Evolutionary conservation across 2,797 vertebrate species (phyloP), one percentile per base, ranked within the genome.

Genomic region (Melanotaenia maccullochi): DNA sequence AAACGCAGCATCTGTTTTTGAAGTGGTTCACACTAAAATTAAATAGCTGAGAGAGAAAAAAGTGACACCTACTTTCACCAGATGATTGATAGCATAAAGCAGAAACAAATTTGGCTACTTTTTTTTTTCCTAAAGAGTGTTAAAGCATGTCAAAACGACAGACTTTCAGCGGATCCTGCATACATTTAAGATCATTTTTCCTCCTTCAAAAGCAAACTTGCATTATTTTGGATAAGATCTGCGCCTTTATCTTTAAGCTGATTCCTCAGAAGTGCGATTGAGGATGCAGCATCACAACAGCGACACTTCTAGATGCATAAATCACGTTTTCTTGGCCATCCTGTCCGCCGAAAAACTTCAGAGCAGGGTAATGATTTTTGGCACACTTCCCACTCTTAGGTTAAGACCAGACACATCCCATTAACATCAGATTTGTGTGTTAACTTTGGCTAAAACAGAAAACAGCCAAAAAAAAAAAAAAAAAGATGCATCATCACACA

Each of bases 1-100:
- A 79, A 87, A 79, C 73, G 35, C 76, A 40, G 72, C 74, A 60
- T 70, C 83, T 86, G 84, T 56, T 79, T 85, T 70, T 85, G 60
- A 85, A 85, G 85, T 79, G 77, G 69, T 77, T 47, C 9, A 3
- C 63, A 74, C 66, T n/a, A 68, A 78, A 76, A 62, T 22, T 47
- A 81, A 49, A 49, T 49, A 49, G 47, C 47, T 22, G 42, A 32
- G 13, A 2, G 42, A 22, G 38, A 65, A 72, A 68, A 47, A 65
- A 61, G 42, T 67, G 87, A 83, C 83, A 74, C 73, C 71, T 60
- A 51, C 75, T 78, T 78, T 65, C 66, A 64, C 25, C 22, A 0
- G 57, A 81, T 76, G 85, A 85, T 76, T 76, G 82, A 86, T 67
- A 79, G 67, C 36, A 60, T 30, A 2, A 75, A 84, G 66, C 72